A percentile compares a stretch with the other conserved stretches of the same genome.
These are phyloP conservation scores for Caerostris extrusa DNA, from an alignment of 1,140 invertebrate species.

Conservation along the genomic window DNA sequence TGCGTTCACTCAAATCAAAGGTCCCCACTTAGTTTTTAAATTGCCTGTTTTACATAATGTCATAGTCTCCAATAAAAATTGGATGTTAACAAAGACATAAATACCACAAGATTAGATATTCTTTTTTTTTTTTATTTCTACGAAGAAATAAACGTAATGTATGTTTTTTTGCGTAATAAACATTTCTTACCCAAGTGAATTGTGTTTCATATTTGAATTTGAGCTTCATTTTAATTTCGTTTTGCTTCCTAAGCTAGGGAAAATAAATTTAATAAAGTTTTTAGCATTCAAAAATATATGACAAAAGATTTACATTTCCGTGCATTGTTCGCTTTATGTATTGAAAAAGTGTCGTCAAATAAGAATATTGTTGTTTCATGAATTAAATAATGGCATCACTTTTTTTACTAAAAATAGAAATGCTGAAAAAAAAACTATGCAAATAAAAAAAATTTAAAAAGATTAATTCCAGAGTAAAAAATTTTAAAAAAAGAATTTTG, in stretches of 20 bases:
- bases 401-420: too few species aligned
- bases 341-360: too few species aligned
- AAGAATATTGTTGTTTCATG: too few species aligned
- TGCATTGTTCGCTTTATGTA: too few species aligned
- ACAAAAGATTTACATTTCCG: neutral
- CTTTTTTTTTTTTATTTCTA: neutral
- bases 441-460: too few species aligned
- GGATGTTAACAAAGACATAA: constrained; percentile 34
- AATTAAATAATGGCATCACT: too few species aligned
- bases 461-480: too few species aligned
- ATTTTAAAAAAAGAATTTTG: too few species aligned
- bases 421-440: too few species aligned
- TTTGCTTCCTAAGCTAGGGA: neutral
- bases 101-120: neutral
- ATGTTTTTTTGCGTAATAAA: neutral
- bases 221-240: neutral
- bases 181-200: neutral
- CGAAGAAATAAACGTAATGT: neutral
- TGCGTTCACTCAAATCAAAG: constrained; percentile 7
- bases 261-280: neutral
- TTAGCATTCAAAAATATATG: neutral
- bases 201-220: neutral
- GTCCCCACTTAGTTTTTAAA: constrained; percentile 20
- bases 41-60: neutral
- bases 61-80: neutral